These are phyloP conservation scores for Axinella damicornis DNA, from an alignment of 37 sponge, comb jelly and placozoan genomes.

Conservation along the genomic window DNA sequence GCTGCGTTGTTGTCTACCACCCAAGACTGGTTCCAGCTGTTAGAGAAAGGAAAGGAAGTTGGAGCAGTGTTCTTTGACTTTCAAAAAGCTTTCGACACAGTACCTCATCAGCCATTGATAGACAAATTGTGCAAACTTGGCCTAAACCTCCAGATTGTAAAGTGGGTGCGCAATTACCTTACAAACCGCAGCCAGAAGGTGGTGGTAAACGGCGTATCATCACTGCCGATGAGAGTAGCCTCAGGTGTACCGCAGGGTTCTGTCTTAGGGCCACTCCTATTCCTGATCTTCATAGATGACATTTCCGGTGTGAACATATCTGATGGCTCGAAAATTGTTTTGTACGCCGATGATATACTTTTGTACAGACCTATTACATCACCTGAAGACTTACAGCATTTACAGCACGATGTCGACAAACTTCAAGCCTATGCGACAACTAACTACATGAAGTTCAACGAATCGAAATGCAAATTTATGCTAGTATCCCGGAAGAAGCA, in stretches of 20 bases:
- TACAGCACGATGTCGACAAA: constrained; percentile 4
- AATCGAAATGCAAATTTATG: not conserved
- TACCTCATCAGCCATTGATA: not conserved
- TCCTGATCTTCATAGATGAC: constrained; percentile 16
- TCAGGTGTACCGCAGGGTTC: constrained; percentile 29
- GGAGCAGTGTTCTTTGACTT: not conserved
- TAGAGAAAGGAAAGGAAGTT: not conserved
- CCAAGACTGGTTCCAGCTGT: not conserved
- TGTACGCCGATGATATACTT: constrained; percentile 11
- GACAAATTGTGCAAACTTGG: not conserved
- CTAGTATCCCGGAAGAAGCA: not conserved
- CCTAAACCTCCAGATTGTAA: not conserved
- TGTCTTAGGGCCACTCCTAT: constrained; percentile 9
- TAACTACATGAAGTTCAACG: constrained; percentile 1
- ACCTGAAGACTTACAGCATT: not conserved
- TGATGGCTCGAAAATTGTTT: not conserved
- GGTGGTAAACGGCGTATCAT: not conserved
- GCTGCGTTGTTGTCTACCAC: not conserved
- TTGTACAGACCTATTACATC: not conserved
- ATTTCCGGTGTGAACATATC: not conserved
- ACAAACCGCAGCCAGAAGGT: constrained; percentile 4
- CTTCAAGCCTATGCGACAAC: not conserved
- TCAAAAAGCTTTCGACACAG: not conserved
- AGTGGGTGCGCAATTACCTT: constrained; percentile 1
- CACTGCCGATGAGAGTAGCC: not conserved